Evolutionary conservation across 2,888 invertebrate species (phyloP).

Genomic region (Andrena fulva): DNA sequence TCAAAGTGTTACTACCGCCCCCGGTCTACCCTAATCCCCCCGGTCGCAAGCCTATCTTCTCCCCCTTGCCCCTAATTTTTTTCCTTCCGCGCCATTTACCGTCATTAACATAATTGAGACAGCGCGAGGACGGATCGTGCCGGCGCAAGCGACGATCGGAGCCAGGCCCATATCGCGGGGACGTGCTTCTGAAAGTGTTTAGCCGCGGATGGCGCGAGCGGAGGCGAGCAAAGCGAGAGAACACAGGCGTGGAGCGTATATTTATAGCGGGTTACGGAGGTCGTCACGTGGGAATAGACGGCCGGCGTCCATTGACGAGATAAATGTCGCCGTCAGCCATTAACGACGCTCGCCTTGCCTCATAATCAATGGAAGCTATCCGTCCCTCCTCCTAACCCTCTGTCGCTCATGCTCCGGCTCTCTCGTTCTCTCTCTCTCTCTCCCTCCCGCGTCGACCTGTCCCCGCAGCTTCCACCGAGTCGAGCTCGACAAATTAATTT

Average conservation of each 20-base stretch:
- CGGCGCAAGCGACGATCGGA: conserved; percentile 28
- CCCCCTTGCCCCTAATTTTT: neutral
- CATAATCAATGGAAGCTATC: conserved; percentile 81
- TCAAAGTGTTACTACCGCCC: too few relatives aligned
- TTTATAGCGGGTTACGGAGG: conserved; percentile 78
- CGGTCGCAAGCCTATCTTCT: neutral
- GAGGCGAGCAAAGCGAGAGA: conserved; percentile 31
- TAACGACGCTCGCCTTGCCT: conserved; percentile 77
- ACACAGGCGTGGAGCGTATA: conserved; percentile 64
- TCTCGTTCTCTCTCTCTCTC: neutral
- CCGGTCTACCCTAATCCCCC: too few relatives aligned
- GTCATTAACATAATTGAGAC: conserved; percentile 32
- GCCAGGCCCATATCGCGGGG: conserved; percentile 11
- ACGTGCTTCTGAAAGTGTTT: conserved; percentile 55
- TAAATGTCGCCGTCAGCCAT: conserved; percentile 80
- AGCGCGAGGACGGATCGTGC: conserved; percentile 10
- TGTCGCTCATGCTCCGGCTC: neutral
- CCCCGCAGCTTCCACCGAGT: conserved; percentile 61
- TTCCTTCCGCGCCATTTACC: neutral
- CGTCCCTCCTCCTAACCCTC: conserved; percentile 57
- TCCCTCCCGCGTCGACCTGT: conserved; percentile 24
- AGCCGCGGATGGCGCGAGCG: conserved; percentile 45
- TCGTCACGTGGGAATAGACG: conserved; percentile 76
- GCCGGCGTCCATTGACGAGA: conserved; percentile 80
- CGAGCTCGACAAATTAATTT: conserved; percentile 77